Conservation (phyloP, 2,888 invertebrate genomes). For the Ferdinandea cuprea region DNA sequence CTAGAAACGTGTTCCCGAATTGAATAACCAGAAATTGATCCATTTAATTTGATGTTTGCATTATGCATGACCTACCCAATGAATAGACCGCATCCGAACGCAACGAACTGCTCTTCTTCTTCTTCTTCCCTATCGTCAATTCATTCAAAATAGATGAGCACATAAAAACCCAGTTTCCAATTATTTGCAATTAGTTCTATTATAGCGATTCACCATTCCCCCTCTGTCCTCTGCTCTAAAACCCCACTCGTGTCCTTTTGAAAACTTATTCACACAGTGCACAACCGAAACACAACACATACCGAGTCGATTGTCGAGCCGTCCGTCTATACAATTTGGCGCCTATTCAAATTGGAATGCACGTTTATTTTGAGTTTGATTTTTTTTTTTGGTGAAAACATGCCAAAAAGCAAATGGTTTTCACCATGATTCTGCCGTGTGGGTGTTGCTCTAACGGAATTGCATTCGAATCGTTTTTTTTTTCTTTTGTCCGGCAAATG, state of each 20-base stretch:
- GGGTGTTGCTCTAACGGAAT: conserved; percentile 19
- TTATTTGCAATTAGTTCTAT: conserved; percentile 73
- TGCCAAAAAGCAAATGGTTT: conserved; percentile 43
- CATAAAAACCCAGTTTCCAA: conserved; percentile 64
- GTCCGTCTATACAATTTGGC: conserved; percentile 60
- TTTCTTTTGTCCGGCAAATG: conserved; percentile 27
- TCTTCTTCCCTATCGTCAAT: conserved; percentile 3
- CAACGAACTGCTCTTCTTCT: too few species aligned
- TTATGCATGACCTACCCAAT: conserved; percentile 56
- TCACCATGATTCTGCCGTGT: conserved; percentile 22
- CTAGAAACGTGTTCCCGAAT: conserved; percentile 40
- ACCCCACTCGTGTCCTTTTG: conserved; percentile 17
- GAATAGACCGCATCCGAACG: conserved; percentile 26
- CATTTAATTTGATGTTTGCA: conserved; percentile 68
- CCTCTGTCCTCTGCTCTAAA: not conserved
- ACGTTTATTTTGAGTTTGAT: not conserved
- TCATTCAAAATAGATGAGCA: conserved; percentile 63
- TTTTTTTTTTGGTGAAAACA: conserved; percentile 44
- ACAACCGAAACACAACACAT: conserved; percentile 21
- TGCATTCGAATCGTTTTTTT: conserved; percentile 47
- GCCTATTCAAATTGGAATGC: conserved; percentile 56
- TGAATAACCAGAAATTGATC: conserved; percentile 65
- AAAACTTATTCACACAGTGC: conserved; percentile 18
- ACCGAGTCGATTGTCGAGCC: conserved; percentile 19
- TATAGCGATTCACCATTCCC: conserved; percentile 29